Percentiles rank a stretch among this genome's conserved stretches.
phyloP scores from a whole-genome alignment of 2,113 vertebrate genomes.

The Eptesicus fuscus region DNA sequence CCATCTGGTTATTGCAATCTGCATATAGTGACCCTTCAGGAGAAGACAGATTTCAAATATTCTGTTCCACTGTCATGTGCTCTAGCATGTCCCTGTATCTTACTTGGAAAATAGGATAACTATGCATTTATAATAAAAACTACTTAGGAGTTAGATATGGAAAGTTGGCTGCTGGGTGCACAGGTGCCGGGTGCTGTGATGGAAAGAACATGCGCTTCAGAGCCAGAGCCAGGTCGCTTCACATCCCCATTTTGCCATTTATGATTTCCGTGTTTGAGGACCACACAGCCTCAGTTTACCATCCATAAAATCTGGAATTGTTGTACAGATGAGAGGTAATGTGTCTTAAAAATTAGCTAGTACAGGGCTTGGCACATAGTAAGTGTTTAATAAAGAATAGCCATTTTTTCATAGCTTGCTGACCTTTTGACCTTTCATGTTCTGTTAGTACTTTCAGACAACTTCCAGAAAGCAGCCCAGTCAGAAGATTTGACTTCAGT shows the following conservation, averaged over 20 bases:
- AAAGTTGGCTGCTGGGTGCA: not conserved
- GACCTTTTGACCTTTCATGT: not conserved
- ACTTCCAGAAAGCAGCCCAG: not conserved
- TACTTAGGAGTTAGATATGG: not conserved
- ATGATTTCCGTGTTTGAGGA: not conserved
- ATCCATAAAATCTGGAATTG: not conserved
- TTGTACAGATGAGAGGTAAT: not conserved
- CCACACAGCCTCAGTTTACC: not conserved
- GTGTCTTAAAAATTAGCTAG: not conserved
- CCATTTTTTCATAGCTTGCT: not conserved
- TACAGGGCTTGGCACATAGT: not conserved
- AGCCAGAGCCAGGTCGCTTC: not conserved
- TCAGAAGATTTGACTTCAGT: not conserved
- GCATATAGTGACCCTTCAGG: not conserved
- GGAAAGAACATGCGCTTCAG: not conserved
- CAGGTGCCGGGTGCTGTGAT: not conserved
- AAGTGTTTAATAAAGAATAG: not conserved
- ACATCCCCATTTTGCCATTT: not conserved
- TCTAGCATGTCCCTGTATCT: not conserved
- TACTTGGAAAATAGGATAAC: not conserved
- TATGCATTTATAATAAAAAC: not conserved
- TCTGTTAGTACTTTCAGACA: not conserved
- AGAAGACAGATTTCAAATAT: not conserved
- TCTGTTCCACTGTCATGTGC: not conserved
- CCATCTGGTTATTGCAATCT: not conserved